Percentiles rank a stretch among this genome's conserved stretches.
Conservation (phyloP, 2,797 vertebrate species). For the Vireo griseus region DNA sequence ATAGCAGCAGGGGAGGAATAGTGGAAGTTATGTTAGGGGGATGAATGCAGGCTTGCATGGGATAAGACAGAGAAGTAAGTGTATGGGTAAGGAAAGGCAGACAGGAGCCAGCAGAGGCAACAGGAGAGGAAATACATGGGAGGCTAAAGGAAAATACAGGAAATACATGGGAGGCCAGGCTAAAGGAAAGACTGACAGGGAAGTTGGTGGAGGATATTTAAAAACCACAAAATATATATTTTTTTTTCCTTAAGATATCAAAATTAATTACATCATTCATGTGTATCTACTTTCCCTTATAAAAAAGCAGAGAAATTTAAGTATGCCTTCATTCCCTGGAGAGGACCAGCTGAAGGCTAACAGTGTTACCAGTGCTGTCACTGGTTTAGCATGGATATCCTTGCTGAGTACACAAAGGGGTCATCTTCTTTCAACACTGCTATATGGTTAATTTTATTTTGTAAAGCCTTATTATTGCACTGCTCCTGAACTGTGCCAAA, state of each 20-base stretch:
- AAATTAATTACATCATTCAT: not conserved
- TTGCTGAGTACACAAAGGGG: not conserved
- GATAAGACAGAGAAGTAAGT: not conserved
- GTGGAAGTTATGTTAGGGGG: not conserved
- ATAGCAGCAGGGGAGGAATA: not conserved
- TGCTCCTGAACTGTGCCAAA: not conserved
- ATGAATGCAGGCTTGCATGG: rapidly evolving
- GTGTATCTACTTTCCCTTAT: not conserved
- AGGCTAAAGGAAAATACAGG: too few relatives aligned
- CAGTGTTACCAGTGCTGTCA: not conserved
- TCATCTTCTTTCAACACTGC: not conserved
- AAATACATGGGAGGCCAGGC: rapidly evolving
- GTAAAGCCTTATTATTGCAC: not conserved
- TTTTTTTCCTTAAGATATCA: not conserved
- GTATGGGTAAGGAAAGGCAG: not conserved
- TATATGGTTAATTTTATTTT: not conserved
- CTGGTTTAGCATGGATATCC: not conserved
- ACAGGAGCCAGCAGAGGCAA: not conserved
- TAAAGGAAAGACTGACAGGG: not conserved
- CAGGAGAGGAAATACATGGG: not conserved
- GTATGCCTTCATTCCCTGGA: not conserved
- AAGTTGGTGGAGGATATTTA: not conserved
- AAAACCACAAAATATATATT: not conserved
- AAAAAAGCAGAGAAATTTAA: not conserved
- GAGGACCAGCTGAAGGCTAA: not conserved